phyloP scores from a whole-genome alignment of 2,888 invertebrate genomes.

The Chaetogeoica ovagalla region DNA sequence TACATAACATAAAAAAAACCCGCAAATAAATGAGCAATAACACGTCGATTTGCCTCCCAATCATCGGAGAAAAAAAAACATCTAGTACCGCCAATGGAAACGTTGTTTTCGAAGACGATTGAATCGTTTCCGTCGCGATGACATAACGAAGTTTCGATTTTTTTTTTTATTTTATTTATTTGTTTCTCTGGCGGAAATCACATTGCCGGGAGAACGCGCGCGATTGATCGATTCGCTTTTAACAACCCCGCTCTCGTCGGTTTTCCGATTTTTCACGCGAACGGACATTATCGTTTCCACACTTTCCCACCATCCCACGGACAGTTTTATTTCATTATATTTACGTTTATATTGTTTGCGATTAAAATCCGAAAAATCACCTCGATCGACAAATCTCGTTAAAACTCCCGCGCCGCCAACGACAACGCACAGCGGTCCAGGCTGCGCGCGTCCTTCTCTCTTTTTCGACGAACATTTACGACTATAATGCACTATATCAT shows the following conservation, averaged over 20 bases:
- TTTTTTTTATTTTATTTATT: background rate
- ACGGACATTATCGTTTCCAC: constrained; percentile 7
- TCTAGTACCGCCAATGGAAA: no score
- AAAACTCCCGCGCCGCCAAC: constrained; percentile 6
- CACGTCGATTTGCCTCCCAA: no score
- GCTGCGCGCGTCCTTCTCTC: no score
- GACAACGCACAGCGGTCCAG: no score
- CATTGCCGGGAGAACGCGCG: background rate
- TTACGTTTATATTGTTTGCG: constrained; percentile 16
- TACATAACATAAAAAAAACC: no score
- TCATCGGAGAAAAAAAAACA: no score
- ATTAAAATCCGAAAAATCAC: constrained; percentile 12
- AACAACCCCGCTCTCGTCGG: background rate
- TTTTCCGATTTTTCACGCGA: constrained; percentile 24
- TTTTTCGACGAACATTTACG: constrained; percentile 17
- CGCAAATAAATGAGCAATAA: no score
- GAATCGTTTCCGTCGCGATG: no score
- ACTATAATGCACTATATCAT: background rate
- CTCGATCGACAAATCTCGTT: constrained; percentile 18
- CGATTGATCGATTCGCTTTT: constrained; percentile 35
- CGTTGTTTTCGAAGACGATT: no score
- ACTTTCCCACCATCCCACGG: background rate
- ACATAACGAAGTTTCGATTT: no score
- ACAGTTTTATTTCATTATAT: constrained; percentile 2
- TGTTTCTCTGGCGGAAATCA: background rate